A percentile compares a stretch with the other conserved stretches of the same genome.
Evolutionary conservation across 2,797 vertebrate species (phyloP).

Genomic region (Pseudotriccus pelzelni): DNA sequence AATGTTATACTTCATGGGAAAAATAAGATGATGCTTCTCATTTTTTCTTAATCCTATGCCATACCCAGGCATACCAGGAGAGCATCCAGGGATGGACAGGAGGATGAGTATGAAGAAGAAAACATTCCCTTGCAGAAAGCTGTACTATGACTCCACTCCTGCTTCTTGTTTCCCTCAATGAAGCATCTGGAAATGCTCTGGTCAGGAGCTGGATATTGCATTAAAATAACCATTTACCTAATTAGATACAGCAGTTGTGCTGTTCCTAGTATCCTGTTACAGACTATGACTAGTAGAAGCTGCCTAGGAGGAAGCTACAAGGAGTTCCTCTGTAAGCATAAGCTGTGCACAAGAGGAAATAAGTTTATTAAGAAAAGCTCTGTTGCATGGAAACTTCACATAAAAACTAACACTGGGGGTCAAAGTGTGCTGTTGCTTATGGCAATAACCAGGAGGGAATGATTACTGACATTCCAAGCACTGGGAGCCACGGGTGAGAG

Average conservation of each 20-base stretch:
- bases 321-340: neutral
- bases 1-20: neutral
- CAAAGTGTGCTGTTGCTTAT: neutral
- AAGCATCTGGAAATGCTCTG: conserved; percentile 32
- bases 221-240: neutral
- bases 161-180: neutral
- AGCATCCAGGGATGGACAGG: neutral
- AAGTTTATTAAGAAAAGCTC: neutral
- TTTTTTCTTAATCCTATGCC: neutral
- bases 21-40: neutral
- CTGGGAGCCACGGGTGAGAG: neutral
- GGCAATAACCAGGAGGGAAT: neutral
- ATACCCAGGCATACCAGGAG: neutral
- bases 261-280: neutral
- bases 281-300: neutral
- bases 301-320: conserved; percentile 2
- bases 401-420: neutral
- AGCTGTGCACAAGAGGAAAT: neutral
- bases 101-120: neutral
- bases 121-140: neutral
- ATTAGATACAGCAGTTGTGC: conserved; percentile 25
- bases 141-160: neutral
- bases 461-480: neutral
- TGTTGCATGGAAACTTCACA: neutral
- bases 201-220: neutral